Conservation (phyloP, 2,888 invertebrate species). For the Epiperipatus broadwayi region DNA sequence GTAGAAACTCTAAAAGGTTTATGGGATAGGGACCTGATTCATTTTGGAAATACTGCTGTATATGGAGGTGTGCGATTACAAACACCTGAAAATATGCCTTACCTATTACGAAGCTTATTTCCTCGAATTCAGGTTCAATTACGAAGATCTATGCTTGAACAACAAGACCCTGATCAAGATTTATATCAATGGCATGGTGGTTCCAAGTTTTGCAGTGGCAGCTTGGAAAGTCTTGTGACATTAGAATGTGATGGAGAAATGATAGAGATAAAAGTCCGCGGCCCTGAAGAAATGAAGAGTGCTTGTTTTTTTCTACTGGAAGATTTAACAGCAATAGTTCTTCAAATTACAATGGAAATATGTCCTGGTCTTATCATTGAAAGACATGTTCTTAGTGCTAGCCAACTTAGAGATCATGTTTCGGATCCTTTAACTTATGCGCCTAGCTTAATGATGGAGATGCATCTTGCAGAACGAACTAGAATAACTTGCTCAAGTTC, state of each 20-base stretch:
- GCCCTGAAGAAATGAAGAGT: constrained; percentile 37
- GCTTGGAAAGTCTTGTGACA: constrained; percentile 46
- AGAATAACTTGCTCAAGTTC: constrained; percentile 23
- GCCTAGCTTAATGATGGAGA: constrained; percentile 27
- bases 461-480: constrained; percentile 28
- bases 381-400: constrained; percentile 42
- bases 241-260: constrained; percentile 36
- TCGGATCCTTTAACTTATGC: constrained; percentile 22
- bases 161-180: constrained; percentile 40
- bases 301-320: constrained; percentile 48
- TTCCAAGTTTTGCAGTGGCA: constrained; percentile 45
- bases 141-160: constrained; percentile 36
- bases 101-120: constrained; percentile 44
- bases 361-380: constrained; percentile 47
- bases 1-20: constrained; percentile 44
- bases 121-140: constrained; percentile 45
- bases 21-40: constrained; percentile 37
- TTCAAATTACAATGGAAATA: constrained; percentile 41
- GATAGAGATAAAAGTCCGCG: constrained; percentile 45
- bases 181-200: constrained; percentile 52
- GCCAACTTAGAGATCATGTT: constrained; percentile 35
- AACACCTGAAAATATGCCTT: constrained; percentile 35
- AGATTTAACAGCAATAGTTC: constrained; percentile 42
- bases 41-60: constrained; percentile 34
- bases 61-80: constrained; percentile 45